Evolutionary conservation across 2,888 invertebrate species (phyloP).

Genomic region (Nemotelus nigrinus): DNA sequence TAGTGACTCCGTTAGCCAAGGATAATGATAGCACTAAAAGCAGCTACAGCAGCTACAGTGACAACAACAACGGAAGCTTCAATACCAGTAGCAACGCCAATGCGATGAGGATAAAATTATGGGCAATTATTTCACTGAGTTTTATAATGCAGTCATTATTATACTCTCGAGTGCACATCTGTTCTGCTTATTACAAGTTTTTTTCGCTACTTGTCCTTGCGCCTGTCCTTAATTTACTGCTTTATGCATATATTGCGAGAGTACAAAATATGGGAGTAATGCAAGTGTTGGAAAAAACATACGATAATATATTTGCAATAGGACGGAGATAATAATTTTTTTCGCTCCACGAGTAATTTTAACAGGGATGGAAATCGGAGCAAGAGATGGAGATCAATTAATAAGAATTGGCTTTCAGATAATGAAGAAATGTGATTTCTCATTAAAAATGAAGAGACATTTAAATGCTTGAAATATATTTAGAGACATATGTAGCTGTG

Average conservation of each 20-base stretch:
- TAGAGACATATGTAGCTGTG: too few relatives aligned
- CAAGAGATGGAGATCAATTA: too few relatives aligned
- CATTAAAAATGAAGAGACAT: too few relatives aligned
- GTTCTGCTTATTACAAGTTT: neutral
- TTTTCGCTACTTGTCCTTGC: too few relatives aligned
- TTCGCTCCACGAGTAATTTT: too few relatives aligned
- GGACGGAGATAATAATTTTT: too few relatives aligned
- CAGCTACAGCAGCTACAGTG: neutral
- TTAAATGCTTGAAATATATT: too few relatives aligned
- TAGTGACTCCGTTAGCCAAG: too few relatives aligned
- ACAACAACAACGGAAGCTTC: neutral
- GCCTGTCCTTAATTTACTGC: constrained; percentile 27
- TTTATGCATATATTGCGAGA: neutral
- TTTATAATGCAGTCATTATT: constrained; percentile 44
- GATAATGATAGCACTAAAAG: neutral
- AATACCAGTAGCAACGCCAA: constrained; percentile 17
- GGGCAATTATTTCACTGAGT: constrained; percentile 38
- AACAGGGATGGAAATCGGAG: too few relatives aligned
- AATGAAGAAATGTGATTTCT: too few relatives aligned
- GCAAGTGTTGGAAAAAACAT: constrained; percentile 15
- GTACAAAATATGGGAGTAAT: constrained; percentile 26
- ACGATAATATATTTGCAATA: neutral
- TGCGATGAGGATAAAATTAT: constrained; percentile 32
- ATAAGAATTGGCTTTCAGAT: too few relatives aligned
- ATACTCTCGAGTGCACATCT: constrained; percentile 40